phyloP scores from a whole-genome alignment of 2,888 invertebrate genomes.

The Malthinus flaveolus region DNA sequence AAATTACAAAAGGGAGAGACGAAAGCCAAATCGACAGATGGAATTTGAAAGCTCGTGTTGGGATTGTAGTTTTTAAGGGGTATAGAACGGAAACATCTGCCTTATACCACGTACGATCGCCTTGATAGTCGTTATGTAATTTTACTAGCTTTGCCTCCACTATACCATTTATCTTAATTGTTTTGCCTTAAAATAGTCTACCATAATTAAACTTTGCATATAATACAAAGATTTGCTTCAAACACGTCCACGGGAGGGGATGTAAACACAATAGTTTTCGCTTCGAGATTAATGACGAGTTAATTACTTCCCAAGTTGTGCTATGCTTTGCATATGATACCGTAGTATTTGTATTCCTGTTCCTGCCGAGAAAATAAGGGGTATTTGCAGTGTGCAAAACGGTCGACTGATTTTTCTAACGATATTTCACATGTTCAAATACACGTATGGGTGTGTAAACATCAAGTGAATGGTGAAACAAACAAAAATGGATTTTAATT shows the following conservation, averaged over 20 bases:
- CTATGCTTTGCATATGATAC: no score
- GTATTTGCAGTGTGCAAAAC: background rate
- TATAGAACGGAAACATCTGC: conserved; percentile 13
- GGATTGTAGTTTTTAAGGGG: conserved; percentile 1
- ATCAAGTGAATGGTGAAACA: background rate
- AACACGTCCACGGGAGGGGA: no score
- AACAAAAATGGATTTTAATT: background rate
- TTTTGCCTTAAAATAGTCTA: no score
- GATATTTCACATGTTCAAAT: conserved; percentile 1
- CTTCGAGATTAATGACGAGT: no score
- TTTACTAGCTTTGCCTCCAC: background rate
- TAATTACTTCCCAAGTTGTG: no score
- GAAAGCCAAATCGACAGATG: background rate
- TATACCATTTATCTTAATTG: background rate
- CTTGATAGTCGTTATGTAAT: conserved; percentile 6
- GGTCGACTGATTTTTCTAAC: conserved; percentile 1
- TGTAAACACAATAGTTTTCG: no score
- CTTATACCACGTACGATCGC: conserved; percentile 2
- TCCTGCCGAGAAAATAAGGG: background rate
- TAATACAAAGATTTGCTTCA: no score
- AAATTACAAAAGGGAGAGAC: no score
- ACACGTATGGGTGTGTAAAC: background rate
- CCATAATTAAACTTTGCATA: no score
- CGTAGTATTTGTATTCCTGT: background rate
- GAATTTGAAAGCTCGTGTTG: background rate